These are phyloP conservation scores for Pachycephala philippinensis DNA, from an alignment of 2,113 vertebrate species.

Conservation along the genomic window DNA sequence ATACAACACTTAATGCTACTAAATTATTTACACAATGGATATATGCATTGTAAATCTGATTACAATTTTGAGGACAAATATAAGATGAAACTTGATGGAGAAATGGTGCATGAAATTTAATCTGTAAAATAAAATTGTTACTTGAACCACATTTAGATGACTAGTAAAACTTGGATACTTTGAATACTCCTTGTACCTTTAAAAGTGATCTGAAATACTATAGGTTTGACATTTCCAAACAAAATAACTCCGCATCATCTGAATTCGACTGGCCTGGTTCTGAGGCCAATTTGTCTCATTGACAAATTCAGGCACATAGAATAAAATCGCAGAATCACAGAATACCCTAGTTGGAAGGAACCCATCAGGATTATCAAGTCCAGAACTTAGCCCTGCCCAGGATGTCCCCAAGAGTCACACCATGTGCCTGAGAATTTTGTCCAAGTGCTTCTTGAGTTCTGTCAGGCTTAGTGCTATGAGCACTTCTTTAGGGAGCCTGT, in stretches of 20 bases:
- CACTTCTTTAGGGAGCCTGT: rapidly evolving
- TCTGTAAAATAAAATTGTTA: neutral
- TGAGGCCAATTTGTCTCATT: neutral
- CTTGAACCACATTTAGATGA: neutral
- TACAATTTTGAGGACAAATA: neutral
- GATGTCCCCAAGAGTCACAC: neutral
- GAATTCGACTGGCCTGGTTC: neutral
- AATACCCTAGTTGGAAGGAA: neutral
- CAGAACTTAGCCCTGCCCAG: neutral
- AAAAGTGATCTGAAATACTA: neutral
- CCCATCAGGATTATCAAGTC: too few relatives aligned
- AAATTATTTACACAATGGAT: neutral
- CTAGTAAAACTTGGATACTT: neutral
- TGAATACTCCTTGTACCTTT: neutral
- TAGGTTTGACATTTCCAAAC: neutral
- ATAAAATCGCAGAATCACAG: neutral
- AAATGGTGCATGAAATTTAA: neutral
- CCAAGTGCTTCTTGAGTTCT: neutral
- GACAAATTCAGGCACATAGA: neutral
- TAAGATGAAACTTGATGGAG: neutral
- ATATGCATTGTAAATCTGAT: neutral
- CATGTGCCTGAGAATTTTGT: too few relatives aligned
- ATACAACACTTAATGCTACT: neutral
- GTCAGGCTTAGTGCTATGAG: neutral
- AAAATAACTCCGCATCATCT: neutral